Evolutionary conservation across 2,113 vertebrate species (phyloP).

Genomic region (Rattus norvegicus): GRCr8 NC_086024.1:45817001-45817500

Average conservation of each 20-base stretch:
- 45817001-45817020: not conserved
- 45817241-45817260: not conserved
- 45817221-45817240: not conserved
- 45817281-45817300: not conserved
- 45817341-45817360: not conserved
- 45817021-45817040: not conserved
- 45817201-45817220: not conserved
- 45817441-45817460: not conserved
- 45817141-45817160: not conserved
- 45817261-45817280: not conserved
- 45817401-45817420: not conserved
- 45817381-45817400: not conserved
- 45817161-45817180: not conserved
- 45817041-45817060: not conserved
- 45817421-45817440: not conserved
- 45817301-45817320: not conserved
- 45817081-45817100: not conserved
- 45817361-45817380: not conserved
- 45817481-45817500: not conserved
- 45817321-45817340: not conserved
- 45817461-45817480: not conserved
- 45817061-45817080: not conserved
- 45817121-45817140: not conserved
- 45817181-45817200: not conserved
- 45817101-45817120: not conserved